Percentiles rank a stretch among this genome's conserved stretches.
phyloP scores from a whole-genome alignment of 2,888 invertebrate species.

The Hermaeophaga mercurialis region DNA sequence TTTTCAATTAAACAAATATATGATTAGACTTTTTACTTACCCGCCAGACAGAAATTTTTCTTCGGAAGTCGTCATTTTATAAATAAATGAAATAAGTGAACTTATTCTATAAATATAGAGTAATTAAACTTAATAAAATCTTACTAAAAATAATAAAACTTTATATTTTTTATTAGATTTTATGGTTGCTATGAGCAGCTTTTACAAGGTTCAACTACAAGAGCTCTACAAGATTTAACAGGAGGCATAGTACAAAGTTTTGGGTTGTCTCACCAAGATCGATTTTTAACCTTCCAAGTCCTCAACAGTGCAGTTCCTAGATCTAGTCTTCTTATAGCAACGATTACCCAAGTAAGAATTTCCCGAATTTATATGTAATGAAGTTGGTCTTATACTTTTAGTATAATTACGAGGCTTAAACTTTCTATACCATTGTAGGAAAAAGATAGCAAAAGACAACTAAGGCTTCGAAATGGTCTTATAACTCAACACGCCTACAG shows the following conservation, averaged over 20 bases:
- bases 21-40: no score
- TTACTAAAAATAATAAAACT: not conserved
- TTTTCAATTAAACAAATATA: no score
- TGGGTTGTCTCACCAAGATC: constrained; percentile 67
- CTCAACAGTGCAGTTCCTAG: constrained; percentile 73
- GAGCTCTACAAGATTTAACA: constrained; percentile 74
- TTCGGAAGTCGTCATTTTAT: no score
- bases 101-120: no score
- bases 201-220: constrained; percentile 67
- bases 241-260: constrained; percentile 80
- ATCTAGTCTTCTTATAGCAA: constrained; percentile 71
- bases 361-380: no score
- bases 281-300: constrained; percentile 68
- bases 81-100: no score
- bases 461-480: constrained; percentile 66
- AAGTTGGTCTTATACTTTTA: no score
- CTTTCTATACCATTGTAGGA: constrained; percentile 15
- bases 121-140: not conserved
- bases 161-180: constrained; percentile 59
- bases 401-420: no score
- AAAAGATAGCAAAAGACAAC: constrained; percentile 57
- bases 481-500: constrained; percentile 72
- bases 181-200: constrained; percentile 74
- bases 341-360: constrained; percentile 64
- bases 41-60: no score